Percentiles rank a stretch among this genome's conserved stretches.
These are phyloP conservation scores for Bradypus variegatus DNA, from an alignment of 2,797 vertebrate species.

Conservation along the genomic window DNA sequence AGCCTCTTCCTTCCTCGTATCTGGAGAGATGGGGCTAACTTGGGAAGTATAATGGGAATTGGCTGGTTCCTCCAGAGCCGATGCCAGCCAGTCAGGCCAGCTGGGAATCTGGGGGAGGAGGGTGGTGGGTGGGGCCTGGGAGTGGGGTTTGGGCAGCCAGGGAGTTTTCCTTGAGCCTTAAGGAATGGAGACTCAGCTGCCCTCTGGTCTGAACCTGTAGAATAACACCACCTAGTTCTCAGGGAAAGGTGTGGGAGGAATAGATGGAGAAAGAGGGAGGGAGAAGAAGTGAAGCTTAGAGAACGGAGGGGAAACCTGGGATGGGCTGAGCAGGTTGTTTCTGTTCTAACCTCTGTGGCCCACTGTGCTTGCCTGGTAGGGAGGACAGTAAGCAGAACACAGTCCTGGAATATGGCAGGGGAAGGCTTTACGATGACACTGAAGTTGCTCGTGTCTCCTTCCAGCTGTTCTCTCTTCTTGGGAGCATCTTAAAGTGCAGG, in stretches of 20 bases:
- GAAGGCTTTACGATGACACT: not conserved
- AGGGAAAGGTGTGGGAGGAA: not conserved
- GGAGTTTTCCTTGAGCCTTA: not conserved
- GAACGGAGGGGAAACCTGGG: not conserved
- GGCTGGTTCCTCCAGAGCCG: not conserved
- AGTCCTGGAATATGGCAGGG: not conserved
- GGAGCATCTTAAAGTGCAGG: not conserved
- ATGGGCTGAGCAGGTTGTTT: not conserved
- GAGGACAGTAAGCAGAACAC: not conserved
- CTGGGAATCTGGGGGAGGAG: not conserved
- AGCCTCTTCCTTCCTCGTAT: not conserved
- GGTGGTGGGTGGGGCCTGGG: not conserved
- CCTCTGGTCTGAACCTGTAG: conserved; percentile 7
- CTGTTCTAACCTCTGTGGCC: not conserved
- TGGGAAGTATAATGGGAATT: not conserved
- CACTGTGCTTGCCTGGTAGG: not conserved
- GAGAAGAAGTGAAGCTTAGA: no score
- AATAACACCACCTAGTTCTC: not conserved
- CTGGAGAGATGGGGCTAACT: not conserved
- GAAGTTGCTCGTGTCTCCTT: not conserved
- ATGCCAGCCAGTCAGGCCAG: not conserved
- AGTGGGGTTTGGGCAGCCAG: not conserved
- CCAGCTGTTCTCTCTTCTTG: not conserved
- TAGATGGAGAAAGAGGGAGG: not conserved
- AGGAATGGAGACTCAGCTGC: not conserved